Evolutionary conservation across 1,140 invertebrate genomes (phyloP).

Genomic region (Papilio glaucus): DNA sequence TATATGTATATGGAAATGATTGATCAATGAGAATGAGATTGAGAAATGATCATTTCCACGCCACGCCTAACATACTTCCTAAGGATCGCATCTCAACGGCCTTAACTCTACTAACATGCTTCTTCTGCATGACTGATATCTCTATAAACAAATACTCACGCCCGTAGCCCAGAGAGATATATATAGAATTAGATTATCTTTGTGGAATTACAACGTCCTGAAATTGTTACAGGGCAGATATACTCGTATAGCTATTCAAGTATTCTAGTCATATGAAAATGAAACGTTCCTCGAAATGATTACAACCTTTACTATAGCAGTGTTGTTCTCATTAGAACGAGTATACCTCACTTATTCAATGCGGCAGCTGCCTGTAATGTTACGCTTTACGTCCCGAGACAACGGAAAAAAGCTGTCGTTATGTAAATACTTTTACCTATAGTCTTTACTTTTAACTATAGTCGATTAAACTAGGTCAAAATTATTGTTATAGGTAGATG

Average conservation of each 20-base stretch:
- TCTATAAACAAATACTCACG: too few relatives aligned
- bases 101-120: too few relatives aligned
- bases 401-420: neutral
- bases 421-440: neutral
- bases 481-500: neutral
- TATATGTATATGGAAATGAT: too few relatives aligned
- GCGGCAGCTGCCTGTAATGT: neutral
- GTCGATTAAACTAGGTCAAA: neutral
- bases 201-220: too few relatives aligned
- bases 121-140: too few relatives aligned
- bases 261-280: neutral
- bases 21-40: too few relatives aligned
- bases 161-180: too few relatives aligned
- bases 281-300: neutral
- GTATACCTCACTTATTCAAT: neutral
- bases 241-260: neutral
- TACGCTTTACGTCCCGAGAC: neutral
- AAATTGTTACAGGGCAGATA: neutral
- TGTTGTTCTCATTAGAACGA: neutral
- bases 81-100: too few relatives aligned
- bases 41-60: too few relatives aligned
- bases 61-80: too few relatives aligned
- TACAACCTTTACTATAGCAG: neutral
- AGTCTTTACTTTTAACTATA: neutral
- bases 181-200: too few relatives aligned